Evolutionary conservation across 2,113 vertebrate genomes (phyloP).

Genomic region (Oncorhynchus kisutch): DNA sequence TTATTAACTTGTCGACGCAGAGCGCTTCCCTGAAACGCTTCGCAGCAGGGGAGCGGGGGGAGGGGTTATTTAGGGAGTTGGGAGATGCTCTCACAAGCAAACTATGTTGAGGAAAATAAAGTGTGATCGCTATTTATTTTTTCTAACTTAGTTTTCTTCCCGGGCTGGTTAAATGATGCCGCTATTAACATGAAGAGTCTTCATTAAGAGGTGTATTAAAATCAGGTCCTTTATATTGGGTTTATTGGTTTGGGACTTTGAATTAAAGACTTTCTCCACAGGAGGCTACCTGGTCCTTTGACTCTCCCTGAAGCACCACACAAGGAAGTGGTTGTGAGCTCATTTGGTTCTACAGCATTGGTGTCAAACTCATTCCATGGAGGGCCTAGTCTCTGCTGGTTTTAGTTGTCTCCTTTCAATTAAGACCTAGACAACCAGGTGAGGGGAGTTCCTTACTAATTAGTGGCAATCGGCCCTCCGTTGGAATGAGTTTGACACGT

Average conservation of each 20-base stretch:
- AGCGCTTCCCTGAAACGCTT: slow-evolving; percentile 49
- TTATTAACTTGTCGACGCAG: slow-evolving; percentile 54
- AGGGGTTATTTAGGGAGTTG: slow-evolving; percentile 18
- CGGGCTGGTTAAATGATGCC: slow-evolving; percentile 42
- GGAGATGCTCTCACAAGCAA: neutral
- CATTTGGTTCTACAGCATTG: no score
- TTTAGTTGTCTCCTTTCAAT: no score
- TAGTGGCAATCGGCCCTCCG: no score
- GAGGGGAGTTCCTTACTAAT: no score
- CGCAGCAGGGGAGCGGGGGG: slow-evolving; percentile 39
- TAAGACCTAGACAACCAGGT: no score
- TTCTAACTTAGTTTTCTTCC: slow-evolving; percentile 28
- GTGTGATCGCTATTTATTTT: slow-evolving; percentile 6
- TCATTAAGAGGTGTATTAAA: slow-evolving; percentile 33
- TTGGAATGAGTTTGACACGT: no score
- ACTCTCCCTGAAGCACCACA: neutral
- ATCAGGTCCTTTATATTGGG: slow-evolving; percentile 31
- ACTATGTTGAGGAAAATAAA: no score
- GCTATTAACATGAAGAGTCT: slow-evolving; percentile 40
- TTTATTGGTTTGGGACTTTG: slow-evolving; percentile 6
- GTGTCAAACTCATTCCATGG: no score
- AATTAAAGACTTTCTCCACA: neutral
- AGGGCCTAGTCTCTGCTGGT: no score
- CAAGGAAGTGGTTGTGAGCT: neutral
- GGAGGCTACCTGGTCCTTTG: neutral